A percentile compares a stretch with the other conserved stretches of the same genome.
Evolutionary conservation across 2,113 vertebrate genomes (phyloP).

Genomic region (Zapus hudsonius): DNA sequence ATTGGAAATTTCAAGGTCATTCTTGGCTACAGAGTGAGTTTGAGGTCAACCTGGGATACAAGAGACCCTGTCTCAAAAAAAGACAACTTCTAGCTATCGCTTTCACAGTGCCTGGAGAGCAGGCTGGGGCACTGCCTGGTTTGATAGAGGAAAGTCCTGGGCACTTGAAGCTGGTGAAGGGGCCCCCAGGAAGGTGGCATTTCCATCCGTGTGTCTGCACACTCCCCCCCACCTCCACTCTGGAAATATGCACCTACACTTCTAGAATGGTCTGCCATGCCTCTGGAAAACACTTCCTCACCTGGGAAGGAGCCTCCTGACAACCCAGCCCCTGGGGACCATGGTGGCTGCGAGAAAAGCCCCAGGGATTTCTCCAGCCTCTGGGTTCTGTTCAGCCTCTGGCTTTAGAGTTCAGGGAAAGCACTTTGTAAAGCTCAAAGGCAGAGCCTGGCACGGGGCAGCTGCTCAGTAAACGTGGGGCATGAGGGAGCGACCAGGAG

Average conservation of each 20-base stretch:
- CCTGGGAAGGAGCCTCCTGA: too few species aligned
- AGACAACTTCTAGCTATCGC: not conserved
- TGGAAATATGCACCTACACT: not conserved
- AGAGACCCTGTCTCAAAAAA: too few species aligned
- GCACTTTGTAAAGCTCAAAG: conserved; percentile 69
- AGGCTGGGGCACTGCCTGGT: not conserved
- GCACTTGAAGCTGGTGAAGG: not conserved
- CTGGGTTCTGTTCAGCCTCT: not conserved
- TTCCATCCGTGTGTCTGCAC: not conserved
- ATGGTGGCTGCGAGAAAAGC: not conserved
- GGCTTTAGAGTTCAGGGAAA: conserved; percentile 47
- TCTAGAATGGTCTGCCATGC: not conserved
- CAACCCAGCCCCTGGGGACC: not conserved
- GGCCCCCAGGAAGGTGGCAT: not conserved
- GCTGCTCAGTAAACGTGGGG: conserved; percentile 60
- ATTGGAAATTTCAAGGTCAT: too few species aligned
- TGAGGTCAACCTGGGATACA: too few species aligned
- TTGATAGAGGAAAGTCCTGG: not conserved
- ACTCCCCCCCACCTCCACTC: not conserved
- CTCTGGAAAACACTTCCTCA: not conserved
- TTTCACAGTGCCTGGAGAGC: not conserved
- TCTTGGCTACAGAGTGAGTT: too few species aligned
- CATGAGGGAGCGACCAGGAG: conserved; percentile 73
- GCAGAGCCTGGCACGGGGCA: conserved; percentile 46
- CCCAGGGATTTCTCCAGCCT: not conserved